A percentile compares a stretch with the other conserved stretches of the same genome.
Conservation (phyloP, 2,113 vertebrate species). For the Neotoma lepida region DNA sequence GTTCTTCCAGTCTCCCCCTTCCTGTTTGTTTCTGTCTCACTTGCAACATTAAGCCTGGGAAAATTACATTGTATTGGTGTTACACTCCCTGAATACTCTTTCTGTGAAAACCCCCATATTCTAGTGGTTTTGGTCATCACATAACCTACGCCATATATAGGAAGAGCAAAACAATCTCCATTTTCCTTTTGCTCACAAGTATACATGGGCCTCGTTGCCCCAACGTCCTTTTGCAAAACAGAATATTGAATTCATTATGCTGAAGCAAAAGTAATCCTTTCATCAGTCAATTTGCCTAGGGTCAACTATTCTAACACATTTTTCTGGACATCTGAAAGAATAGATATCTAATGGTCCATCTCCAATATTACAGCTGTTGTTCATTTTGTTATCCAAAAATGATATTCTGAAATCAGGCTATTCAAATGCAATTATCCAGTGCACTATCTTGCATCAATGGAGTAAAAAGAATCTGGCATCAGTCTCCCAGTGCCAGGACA, state of each 20-base stretch:
- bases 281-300: slow-evolving; percentile 52
- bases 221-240: slow-evolving; percentile 50
- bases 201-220: not conserved
- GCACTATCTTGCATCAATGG: slow-evolving; percentile 68
- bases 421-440: slow-evolving; percentile 56
- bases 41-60: not conserved
- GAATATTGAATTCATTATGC: slow-evolving; percentile 64
- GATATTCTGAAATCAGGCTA: slow-evolving; percentile 26
- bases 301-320: slow-evolving; percentile 65
- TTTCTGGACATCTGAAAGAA: slow-evolving; percentile 69
- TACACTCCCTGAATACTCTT: not conserved
- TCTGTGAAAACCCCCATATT: not conserved
- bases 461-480: not conserved
- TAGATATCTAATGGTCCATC: slow-evolving; percentile 45
- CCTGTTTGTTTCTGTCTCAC: not conserved
- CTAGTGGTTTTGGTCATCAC: not conserved
- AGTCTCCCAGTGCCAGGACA: not conserved
- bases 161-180: not conserved
- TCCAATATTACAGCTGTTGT: slow-evolving; percentile 45
- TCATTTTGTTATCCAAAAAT: slow-evolving; percentile 60
- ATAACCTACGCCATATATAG: too few species aligned
- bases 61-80: not conserved
- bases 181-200: slow-evolving; percentile 19
- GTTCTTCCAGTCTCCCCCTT: not conserved
- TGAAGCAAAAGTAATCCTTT: slow-evolving; percentile 56